Base-by-base conservation (phyloP, 2,888 invertebrate genomes). In the Peribatodes rhomboidaria region DNA sequence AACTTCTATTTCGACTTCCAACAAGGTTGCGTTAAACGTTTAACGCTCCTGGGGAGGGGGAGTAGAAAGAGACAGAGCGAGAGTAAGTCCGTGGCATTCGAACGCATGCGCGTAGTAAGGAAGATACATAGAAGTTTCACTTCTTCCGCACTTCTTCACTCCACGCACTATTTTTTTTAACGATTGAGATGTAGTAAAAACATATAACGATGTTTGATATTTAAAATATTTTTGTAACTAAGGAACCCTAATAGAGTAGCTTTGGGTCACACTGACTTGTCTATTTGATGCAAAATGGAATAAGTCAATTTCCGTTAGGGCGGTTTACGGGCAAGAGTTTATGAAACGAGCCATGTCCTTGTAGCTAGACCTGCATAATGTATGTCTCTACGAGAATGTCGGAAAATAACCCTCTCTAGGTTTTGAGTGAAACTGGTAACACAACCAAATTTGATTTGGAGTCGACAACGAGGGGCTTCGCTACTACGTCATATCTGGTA, bases 251-350 rank as follows among this genome's bases (percentile, higher is more conserved):
- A 61, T 42, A 61, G 41, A 61, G 55, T 69, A 62, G 61, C 64
- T 66, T 64, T 59, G 68, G 72, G 69, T 65, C 63, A 61, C 67
- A 58, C 63, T 67, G 67, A 67, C 70, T 69, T 62, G 67, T 61
- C 54, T 66, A 63, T 69, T 65, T 66, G 61, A 69, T 68, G 69
- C 55, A 67, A 70, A 66, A 68, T 68, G 67, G 67, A 67, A 72
- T 72, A 72, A 72, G 72, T 70, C 68, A 68, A 70, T 72, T 72
- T 69, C 65, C 67, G 61, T 58, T 58, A 64, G 58, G 63, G 16
- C 20, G 56, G 56, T 47, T 49, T 47, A 58, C 53, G 47, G 58
- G 46, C 47, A 47, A n/a, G 18, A 63, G 47, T 57, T 63, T 64
- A 64, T 64, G 53, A 58, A 54, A 64, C 47, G 58, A 58, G 49